A percentile compares a stretch with the other conserved stretches of the same genome.
Evolutionary conservation across 2,888 invertebrate genomes (phyloP).

Genomic region (Drosophila tripunctata): DNA sequence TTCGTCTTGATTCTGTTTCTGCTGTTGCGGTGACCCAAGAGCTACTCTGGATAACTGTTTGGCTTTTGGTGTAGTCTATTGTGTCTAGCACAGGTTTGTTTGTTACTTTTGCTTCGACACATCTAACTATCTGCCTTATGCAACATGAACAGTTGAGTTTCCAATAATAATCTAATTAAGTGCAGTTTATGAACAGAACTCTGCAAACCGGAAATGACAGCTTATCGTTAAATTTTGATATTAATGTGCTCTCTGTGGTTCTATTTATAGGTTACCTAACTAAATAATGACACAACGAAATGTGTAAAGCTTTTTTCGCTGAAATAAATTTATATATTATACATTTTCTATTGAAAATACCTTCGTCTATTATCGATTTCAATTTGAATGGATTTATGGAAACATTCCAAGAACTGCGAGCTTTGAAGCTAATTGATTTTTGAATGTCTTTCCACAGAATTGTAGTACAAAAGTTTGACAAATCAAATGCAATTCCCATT

Average conservation of each 20-base stretch:
- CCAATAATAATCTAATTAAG: constrained; percentile 77
- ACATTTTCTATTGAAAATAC: not conserved
- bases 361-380: not conserved
- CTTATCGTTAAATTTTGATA: constrained; percentile 5
- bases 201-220: constrained; percentile 14
- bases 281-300: too few relatives aligned
- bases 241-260: not conserved
- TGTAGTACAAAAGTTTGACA: constrained; percentile 14
- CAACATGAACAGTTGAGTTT: constrained; percentile 37
- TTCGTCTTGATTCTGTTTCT: constrained; percentile 20
- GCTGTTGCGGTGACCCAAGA: constrained; percentile 45
- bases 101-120: constrained; percentile 40
- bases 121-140: too few relatives aligned
- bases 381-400: not conserved
- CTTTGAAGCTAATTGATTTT: constrained; percentile 25
- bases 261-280: too few relatives aligned
- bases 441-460: constrained; percentile 8
- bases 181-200: constrained; percentile 50
- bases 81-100: constrained; percentile 56
- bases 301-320: too few relatives aligned
- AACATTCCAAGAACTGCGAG: constrained; percentile 1
- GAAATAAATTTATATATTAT: too few relatives aligned
- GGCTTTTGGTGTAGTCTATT: constrained; percentile 53
- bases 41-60: constrained; percentile 45
- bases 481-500: constrained; percentile 25